A percentile compares a stretch with the other conserved stretches of the same genome.
Evolutionary conservation across 2,113 vertebrate genomes (phyloP).

Genomic region (Felis chaus): DNA sequence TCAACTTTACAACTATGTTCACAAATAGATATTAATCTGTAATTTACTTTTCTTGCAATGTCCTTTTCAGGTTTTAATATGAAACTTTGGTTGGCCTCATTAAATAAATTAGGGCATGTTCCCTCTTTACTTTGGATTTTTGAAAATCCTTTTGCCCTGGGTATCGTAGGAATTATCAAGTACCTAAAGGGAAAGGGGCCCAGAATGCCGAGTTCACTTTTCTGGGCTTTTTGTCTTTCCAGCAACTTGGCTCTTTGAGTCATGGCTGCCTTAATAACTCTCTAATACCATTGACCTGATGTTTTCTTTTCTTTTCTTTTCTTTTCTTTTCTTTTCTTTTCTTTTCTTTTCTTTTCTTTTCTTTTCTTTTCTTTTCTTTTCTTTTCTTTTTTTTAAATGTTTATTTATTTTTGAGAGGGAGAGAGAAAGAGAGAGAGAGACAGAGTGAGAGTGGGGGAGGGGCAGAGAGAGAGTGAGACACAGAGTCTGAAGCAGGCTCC

Average conservation of each 20-base stretch:
- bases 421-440: too few relatives aligned
- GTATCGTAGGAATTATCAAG: background rate
- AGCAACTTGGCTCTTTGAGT: background rate
- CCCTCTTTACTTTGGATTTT: background rate
- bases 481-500: too few relatives aligned
- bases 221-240: background rate
- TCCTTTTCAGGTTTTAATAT: constrained; percentile 43
- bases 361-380: background rate
- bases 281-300: background rate
- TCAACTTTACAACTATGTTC: background rate
- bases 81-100: background rate
- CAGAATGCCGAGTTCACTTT: background rate
- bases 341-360: background rate
- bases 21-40: background rate
- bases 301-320: too few relatives aligned
- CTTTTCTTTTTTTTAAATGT: too few relatives aligned
- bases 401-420: too few relatives aligned
- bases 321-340: background rate
- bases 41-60: constrained; percentile 25
- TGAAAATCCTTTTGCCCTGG: background rate
- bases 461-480: too few relatives aligned
- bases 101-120: background rate
- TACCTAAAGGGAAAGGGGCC: background rate
- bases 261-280: background rate
- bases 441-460: too few relatives aligned